Conservation (phyloP, 2,113 vertebrate species). For the Oreochromis spilurus region DNA sequence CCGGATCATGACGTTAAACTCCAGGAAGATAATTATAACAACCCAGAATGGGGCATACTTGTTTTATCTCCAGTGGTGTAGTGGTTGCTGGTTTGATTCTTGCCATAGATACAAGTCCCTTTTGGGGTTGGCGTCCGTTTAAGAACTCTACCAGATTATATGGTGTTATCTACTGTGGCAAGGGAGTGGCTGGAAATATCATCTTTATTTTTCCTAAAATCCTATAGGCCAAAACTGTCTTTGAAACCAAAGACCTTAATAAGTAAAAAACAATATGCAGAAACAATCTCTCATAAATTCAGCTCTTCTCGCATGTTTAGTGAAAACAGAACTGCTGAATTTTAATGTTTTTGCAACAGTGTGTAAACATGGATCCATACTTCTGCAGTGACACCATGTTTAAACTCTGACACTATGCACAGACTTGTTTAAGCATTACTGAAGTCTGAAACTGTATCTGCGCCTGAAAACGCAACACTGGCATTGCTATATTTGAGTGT, state of each 20-base stretch:
- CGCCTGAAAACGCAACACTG: neutral
- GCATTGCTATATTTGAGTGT: neutral
- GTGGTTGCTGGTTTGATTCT: neutral
- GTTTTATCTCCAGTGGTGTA: neutral
- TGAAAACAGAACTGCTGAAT: neutral
- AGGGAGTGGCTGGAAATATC: neutral
- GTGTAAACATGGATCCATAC: neutral
- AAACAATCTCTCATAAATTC: neutral
- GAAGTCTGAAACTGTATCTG: constrained; percentile 14
- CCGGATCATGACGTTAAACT: neutral
- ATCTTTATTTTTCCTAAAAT: neutral
- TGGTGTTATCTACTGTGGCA: neutral
- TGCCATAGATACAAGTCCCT: neutral
- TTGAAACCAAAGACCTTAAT: neutral
- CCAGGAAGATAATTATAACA: neutral
- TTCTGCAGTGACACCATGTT: neutral
- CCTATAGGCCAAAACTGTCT: fast-evolving
- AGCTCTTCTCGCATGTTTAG: neutral
- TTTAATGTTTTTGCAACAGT: neutral
- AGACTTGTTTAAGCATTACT: neutral
- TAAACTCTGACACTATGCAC: constrained; percentile 1
- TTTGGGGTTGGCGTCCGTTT: fast-evolving
- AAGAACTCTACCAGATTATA: neutral
- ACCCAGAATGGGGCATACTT: neutral
- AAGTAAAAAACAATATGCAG: neutral